Conservation (phyloP, 2,113 vertebrate genomes). For the Rhineura floridana region DNA sequence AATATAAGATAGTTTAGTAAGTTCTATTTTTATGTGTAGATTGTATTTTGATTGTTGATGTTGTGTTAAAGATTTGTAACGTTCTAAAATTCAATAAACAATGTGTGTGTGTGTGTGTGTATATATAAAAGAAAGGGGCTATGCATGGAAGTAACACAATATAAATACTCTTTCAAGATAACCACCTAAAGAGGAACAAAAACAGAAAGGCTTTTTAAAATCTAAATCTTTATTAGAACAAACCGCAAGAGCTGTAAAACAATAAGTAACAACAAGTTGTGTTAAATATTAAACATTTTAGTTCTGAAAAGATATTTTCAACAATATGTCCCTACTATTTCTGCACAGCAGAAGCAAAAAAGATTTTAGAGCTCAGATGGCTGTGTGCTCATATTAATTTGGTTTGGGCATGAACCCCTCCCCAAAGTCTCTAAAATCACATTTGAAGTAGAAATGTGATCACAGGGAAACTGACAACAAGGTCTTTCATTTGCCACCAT, state of each 20-base stretch:
- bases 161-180: neutral
- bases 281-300: slow-evolving; percentile 69
- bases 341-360: slow-evolving; percentile 80
- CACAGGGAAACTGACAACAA: slow-evolving; percentile 33
- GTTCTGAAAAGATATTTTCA: slow-evolving; percentile 69
- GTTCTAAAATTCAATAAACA: too few species aligned
- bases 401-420: slow-evolving; percentile 65
- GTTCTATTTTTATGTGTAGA: too few species aligned
- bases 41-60: too few species aligned
- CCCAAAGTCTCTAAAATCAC: slow-evolving; percentile 36
- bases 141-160: neutral
- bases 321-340: slow-evolving; percentile 65
- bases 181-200: neutral
- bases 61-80: too few species aligned
- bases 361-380: slow-evolving; percentile 58
- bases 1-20: too few species aligned
- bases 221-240: slow-evolving; percentile 81
- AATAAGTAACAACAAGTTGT: slow-evolving; percentile 66
- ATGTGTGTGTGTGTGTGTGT: too few species aligned
- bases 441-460: slow-evolving; percentile 49
- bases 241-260: slow-evolving; percentile 65
- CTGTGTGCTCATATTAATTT: slow-evolving; percentile 57
- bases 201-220: slow-evolving; percentile 48
- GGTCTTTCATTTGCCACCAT: slow-evolving; percentile 39
- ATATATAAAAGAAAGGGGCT: too few species aligned